Percentiles rank a stretch among this genome's conserved stretches.
phyloP scores from a whole-genome alignment of 35 echinoderm and acorn worm species.

The Hemicentrotus pulcherrimus region DNA sequence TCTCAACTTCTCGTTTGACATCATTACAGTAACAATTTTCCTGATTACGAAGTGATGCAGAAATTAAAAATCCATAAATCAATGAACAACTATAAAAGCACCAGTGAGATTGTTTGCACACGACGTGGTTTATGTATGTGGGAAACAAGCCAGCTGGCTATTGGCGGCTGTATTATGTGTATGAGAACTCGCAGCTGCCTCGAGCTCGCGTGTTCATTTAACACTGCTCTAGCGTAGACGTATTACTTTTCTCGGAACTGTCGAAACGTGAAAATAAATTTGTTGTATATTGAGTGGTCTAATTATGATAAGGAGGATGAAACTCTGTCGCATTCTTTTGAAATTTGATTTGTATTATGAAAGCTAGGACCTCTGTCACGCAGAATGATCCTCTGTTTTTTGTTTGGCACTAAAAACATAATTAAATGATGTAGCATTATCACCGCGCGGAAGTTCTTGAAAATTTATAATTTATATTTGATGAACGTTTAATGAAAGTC shows the following conservation, averaged over 20 bases:
- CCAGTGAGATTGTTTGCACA: background rate
- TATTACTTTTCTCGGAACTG: background rate
- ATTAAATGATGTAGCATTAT: too few relatives aligned
- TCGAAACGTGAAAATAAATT: background rate
- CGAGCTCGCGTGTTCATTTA: background rate
- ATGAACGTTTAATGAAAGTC: too few relatives aligned
- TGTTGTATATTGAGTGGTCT: too few relatives aligned
- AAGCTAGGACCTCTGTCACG: too few relatives aligned
- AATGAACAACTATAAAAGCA: background rate
- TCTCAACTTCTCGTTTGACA: background rate
- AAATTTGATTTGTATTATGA: too few relatives aligned
- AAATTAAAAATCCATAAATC: slow-evolving; percentile 7
- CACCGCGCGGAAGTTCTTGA: too few relatives aligned
- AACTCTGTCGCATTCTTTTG: too few relatives aligned
- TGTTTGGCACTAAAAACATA: too few relatives aligned
- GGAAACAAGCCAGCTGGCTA: background rate
- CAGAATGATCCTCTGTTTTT: too few relatives aligned
- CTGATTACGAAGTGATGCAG: background rate
- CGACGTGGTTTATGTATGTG: background rate
- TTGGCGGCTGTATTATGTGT: background rate
- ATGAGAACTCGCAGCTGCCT: background rate
- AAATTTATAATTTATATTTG: too few relatives aligned
- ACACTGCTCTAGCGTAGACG: background rate
- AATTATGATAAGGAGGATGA: too few relatives aligned
- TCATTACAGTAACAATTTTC: background rate